Evolutionary conservation across 2,888 invertebrate species (phyloP).

Genomic region (Nephrotoma appendiculata): DNA sequence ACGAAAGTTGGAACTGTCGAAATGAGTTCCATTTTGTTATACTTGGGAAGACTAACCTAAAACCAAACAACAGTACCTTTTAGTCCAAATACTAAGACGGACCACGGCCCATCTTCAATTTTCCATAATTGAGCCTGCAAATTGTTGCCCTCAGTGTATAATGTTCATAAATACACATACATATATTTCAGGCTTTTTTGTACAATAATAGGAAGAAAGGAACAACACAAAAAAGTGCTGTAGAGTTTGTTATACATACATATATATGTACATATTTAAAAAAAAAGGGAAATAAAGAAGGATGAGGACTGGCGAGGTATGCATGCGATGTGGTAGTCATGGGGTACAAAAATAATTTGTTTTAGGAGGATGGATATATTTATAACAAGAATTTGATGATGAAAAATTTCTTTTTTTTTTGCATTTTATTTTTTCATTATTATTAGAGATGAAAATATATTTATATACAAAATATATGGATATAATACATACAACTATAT

Average conservation of each 20-base stretch:
- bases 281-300: background rate
- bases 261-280: background rate
- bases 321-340: background rate
- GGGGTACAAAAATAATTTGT: background rate
- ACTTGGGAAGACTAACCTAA: too few species aligned
- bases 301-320: background rate
- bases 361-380: background rate
- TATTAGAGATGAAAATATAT: background rate
- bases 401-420: background rate
- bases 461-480: background rate
- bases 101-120: too few species aligned
- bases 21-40: too few species aligned
- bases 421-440: background rate
- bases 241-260: background rate
- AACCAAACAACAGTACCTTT: too few species aligned
- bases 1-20: too few species aligned
- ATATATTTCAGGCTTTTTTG: background rate
- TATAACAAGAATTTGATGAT: background rate
- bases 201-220: background rate
- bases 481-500: background rate
- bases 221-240: background rate
- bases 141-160: background rate
- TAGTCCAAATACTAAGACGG: too few species aligned
- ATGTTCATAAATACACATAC: background rate
- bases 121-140: background rate